These are phyloP conservation scores for Allenopithecus nigroviridis DNA, from an alignment of 2,797 vertebrate species.

Conservation along the genomic window DNA sequence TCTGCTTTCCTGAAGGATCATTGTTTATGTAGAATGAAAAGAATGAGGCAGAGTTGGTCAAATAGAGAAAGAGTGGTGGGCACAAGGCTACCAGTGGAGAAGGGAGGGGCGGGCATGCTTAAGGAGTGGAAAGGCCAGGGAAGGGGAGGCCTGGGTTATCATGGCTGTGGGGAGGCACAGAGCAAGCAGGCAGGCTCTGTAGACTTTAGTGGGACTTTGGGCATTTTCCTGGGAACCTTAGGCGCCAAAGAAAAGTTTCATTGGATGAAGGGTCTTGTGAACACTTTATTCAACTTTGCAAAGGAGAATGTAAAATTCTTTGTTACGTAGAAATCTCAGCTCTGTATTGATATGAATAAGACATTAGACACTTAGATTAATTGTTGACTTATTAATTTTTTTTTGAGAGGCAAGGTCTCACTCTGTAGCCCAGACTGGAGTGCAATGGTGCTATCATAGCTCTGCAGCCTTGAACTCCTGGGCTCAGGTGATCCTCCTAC, in stretches of 20 bases:
- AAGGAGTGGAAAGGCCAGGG: neutral
- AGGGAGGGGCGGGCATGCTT: neutral
- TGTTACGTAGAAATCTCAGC: neutral
- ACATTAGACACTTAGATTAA: neutral
- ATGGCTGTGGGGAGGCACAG: neutral
- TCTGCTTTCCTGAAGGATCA: neutral
- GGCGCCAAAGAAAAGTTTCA: neutral
- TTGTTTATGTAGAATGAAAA: neutral
- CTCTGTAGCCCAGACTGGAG: no score
- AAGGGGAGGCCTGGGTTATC: neutral
- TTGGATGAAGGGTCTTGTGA: neutral
- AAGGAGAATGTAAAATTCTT: neutral
- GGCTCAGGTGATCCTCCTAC: no score
- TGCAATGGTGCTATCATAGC: no score
- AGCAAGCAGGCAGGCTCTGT: no score
- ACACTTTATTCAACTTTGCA: neutral
- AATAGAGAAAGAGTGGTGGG: neutral
- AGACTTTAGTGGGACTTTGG: neutral
- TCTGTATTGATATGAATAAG: neutral
- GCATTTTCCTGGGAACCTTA: neutral
- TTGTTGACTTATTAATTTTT: no score
- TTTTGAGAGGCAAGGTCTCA: no score
- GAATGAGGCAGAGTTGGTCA: neutral
- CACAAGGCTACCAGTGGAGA: neutral
- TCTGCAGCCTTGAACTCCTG: no score